Percentiles rank a stretch among this genome's conserved stretches.
phyloP scores from a whole-genome alignment of 1,140 invertebrate species.

The Coboldia fuscipes region DNA sequence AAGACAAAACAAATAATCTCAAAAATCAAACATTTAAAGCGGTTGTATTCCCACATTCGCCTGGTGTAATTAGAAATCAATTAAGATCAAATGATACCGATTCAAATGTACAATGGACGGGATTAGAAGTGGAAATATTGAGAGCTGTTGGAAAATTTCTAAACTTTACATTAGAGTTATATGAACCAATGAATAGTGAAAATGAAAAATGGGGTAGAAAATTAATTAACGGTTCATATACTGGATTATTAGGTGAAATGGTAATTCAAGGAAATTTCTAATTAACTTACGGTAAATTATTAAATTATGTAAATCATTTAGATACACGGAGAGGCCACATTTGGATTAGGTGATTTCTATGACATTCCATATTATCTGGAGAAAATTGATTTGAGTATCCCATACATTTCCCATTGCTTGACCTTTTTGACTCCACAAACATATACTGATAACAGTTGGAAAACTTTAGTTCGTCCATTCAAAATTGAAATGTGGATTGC shows the following conservation, averaged over 20 bases:
- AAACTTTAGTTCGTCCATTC: conserved; percentile 58
- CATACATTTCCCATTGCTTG: conserved; percentile 58
- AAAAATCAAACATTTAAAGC: conserved; percentile 29
- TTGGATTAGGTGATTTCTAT: conserved; percentile 56
- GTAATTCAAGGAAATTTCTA: conserved; percentile 9
- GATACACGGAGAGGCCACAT: conserved; percentile 32
- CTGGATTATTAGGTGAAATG: conserved; percentile 49
- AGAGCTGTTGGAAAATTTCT: conserved; percentile 37
- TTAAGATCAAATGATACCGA: conserved; percentile 12
- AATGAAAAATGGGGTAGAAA: conserved; percentile 38
- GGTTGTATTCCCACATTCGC: conserved; percentile 44
- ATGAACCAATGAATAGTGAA: conserved; percentile 31
- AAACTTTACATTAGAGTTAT: conserved; percentile 43
- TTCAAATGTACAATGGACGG: conserved; percentile 19
- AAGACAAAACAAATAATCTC: conserved; percentile 34
- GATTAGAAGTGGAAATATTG: conserved; percentile 44
- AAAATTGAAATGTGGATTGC: no score
- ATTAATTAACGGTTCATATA: conserved; percentile 33
- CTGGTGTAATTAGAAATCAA: conserved; percentile 31
- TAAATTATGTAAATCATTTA: neutral
- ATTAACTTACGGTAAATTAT: neutral
- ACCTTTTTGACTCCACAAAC: conserved; percentile 66
- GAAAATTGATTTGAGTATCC: conserved; percentile 49
- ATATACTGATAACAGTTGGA: conserved; percentile 56
- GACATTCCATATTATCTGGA: conserved; percentile 43